A percentile compares a stretch with the other conserved stretches of the same genome.
These are phyloP conservation scores for Paguma larvata DNA, from an alignment of 2,797 vertebrate species.

Conservation along the genomic window DNA sequence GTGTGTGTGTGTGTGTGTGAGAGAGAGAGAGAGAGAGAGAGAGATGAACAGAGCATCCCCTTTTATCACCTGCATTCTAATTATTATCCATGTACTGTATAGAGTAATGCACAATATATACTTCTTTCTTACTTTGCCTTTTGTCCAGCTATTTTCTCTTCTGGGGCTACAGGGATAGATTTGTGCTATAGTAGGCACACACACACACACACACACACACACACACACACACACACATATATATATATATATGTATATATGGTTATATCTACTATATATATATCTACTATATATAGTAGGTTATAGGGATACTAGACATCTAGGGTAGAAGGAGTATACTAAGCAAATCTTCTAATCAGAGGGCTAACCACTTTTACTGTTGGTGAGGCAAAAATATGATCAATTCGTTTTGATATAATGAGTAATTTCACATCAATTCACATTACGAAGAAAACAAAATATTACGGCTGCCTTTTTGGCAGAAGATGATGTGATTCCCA, in stretches of 20 bases:
- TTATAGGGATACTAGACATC: not conserved
- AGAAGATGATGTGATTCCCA: not conserved
- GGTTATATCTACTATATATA: no score
- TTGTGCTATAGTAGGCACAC: no score
- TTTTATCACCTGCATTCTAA: not conserved
- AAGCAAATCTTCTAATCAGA: not conserved
- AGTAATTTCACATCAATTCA: constrained; percentile 13
- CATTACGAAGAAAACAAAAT: not conserved
- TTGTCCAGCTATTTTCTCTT: not conserved
- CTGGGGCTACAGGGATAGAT: not conserved
- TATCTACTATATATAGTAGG: not conserved
- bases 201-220: no score
- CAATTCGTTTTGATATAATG: not conserved
- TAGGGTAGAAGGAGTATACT: not conserved
- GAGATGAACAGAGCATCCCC: not conserved
- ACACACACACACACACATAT: no score
- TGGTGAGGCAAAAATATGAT: not conserved
- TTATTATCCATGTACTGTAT: not conserved
- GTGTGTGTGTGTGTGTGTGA: not conserved
- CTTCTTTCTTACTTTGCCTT: constrained; percentile 9
- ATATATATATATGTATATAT: no score
- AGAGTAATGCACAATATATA: not conserved
- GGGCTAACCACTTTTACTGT: not conserved
- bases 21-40: not conserved
- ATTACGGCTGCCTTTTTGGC: not conserved